Percentiles rank a stretch among this genome's conserved stretches.
phyloP scores from a whole-genome alignment of 2,797 vertebrate species.

The Anguilla marmorata region DNA sequence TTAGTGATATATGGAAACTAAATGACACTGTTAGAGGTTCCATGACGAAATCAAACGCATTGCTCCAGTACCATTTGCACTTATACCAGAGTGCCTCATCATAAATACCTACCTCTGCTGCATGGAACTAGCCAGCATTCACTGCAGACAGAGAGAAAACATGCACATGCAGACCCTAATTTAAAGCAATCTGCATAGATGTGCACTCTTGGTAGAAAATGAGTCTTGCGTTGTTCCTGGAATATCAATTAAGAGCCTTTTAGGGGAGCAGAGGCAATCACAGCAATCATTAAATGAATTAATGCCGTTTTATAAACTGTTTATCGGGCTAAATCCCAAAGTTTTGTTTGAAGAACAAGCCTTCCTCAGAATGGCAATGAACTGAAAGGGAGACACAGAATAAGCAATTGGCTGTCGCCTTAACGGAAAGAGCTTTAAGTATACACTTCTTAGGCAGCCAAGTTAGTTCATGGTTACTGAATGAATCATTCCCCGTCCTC shows the following conservation, averaged over 20 bases:
- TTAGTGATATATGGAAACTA: not conserved
- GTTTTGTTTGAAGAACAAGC: constrained; percentile 21
- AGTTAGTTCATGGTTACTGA: not conserved
- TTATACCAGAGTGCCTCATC: not conserved
- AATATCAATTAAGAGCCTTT: constrained; percentile 22
- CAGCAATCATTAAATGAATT: constrained; percentile 23
- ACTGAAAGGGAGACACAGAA: not conserved
- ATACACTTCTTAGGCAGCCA: not conserved
- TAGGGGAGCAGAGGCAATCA: constrained; percentile 18
- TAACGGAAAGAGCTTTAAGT: not conserved
- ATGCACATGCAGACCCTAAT: not conserved
- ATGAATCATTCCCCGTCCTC: not conserved
- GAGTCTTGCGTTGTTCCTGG: constrained; percentile 4
- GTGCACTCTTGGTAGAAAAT: not conserved
- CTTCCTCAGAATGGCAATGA: constrained; percentile 16
- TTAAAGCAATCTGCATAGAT: constrained; percentile 26
- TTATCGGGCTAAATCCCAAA: constrained; percentile 12
- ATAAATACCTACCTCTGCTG: not conserved
- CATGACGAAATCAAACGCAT: not conserved
- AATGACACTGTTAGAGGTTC: not conserved
- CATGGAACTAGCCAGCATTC: not conserved
- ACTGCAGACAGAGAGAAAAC: not conserved
- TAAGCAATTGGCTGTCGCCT: not conserved
- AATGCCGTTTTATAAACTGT: constrained; percentile 20
- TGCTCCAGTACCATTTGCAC: not conserved